Percentiles rank a stretch among this genome's conserved stretches.
Evolutionary conservation across 2,113 vertebrate species (phyloP).

Genomic region (Podiceps cristatus): DNA sequence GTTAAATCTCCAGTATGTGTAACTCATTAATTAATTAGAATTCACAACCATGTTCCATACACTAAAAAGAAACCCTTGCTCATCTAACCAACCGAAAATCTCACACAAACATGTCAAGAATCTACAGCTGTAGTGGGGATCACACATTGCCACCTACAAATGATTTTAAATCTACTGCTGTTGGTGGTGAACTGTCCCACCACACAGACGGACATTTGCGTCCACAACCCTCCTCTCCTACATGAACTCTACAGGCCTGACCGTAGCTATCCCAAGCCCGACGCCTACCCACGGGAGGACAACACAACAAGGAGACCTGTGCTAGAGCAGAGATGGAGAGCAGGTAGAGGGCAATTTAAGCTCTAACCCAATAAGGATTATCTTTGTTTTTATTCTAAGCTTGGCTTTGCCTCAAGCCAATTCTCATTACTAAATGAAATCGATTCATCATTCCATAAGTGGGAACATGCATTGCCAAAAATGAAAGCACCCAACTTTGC

Average conservation of each 20-base stretch:
- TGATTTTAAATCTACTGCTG: neutral
- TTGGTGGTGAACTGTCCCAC: neutral
- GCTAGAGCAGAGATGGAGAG: neutral
- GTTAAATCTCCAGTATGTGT: neutral
- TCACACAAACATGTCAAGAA: neutral
- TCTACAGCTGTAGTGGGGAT: neutral
- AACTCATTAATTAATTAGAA: neutral
- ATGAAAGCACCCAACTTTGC: neutral
- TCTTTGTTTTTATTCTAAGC: neutral
- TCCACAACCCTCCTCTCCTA: neutral
- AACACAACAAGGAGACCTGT: neutral
- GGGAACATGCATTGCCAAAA: neutral
- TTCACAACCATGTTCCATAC: neutral
- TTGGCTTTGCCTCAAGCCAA: conserved; percentile 8
- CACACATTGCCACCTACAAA: neutral
- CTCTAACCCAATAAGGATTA: neutral
- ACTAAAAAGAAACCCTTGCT: neutral
- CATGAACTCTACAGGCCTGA: neutral
- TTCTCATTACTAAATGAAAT: conserved; percentile 53
- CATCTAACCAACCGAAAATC: neutral
- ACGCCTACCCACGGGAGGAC: neutral
- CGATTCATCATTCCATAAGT: neutral
- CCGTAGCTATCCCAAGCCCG: neutral
- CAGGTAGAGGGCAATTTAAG: neutral
- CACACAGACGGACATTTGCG: neutral